Base-by-base conservation (phyloP, 1,140 invertebrate genomes). In the Schlechtendalia chinensis region DNA sequence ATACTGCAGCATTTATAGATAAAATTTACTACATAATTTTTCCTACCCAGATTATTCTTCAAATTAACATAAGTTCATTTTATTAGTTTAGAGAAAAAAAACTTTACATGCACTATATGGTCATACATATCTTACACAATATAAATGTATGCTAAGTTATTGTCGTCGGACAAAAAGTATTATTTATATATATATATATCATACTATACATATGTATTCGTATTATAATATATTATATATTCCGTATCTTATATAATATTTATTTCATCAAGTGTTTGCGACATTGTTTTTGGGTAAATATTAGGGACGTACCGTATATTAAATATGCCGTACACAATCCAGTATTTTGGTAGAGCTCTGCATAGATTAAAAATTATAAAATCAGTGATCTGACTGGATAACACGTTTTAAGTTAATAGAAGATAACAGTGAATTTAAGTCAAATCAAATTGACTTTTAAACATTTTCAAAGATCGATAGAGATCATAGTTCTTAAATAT, bases 21-120 rank as follows among this genome's bases (percentile, higher is more conserved):
- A 17, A 8, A 32, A 65, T 65, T 65, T 39, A 65, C 61, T 32
- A 32, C 17, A n/a, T 17, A 19, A 32, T 65, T 32, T 32, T 65
- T 65, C 29, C 10, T 19, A 39, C 61, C 14, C 19, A 65, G 61
- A 27, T 32, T 32, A 32, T 65, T 65, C 19, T 65, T 65, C 8
- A n/a, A 39, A 65, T 65, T 65, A 32, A 17, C 61, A 65, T 65
- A 65, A 27, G 29, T 65, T 16, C 61, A 65, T 65, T 65, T 65
- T 32, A 65, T 65, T 32, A 65, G 61, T 32, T 65, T 32, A 8
- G 19, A 65, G 61, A 65, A 65, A 65, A 65, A 32, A 65, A 65
- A 65, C 12, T 17, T 65, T 19, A n/a, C 29, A 32, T 27, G 11
- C 19, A 32, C 61, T 27, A n/a, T 39, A 39, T 39, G 8, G 3